Percentiles rank a stretch among this genome's conserved stretches.
Evolutionary conservation across 2,113 vertebrate genomes (phyloP).

Genomic region (Leucoraja erinaceus): DNA sequence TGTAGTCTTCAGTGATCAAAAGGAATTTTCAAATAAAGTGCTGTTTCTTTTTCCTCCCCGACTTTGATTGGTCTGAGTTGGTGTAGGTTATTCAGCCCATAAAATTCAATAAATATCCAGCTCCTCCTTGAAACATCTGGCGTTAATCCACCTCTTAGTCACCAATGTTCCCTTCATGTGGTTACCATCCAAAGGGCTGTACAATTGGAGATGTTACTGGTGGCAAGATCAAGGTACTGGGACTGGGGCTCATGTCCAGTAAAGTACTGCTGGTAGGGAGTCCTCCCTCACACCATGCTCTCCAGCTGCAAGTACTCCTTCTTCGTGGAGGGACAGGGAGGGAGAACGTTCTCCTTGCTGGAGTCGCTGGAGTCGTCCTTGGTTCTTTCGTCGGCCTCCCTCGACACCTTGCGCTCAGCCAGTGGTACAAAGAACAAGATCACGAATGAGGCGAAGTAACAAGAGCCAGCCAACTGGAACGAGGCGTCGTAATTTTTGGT

Average conservation of each 20-base stretch:
- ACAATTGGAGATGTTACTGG: not conserved
- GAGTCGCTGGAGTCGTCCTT: not conserved
- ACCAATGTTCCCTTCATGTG: not conserved
- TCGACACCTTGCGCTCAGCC: conserved; percentile 22
- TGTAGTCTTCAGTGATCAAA: not conserved
- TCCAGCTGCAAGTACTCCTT: not conserved
- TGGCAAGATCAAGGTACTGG: not conserved
- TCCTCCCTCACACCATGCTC: not conserved
- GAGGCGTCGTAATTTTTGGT: conserved; percentile 36
- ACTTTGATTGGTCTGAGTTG: not conserved
- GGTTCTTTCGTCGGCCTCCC: not conserved
- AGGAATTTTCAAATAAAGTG: conserved; percentile 22
- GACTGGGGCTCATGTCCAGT: not conserved
- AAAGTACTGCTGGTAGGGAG: not conserved
- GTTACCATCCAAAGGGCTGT: not conserved
- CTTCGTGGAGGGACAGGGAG: not conserved
- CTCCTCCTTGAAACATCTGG: too few species aligned
- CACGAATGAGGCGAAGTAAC: conserved; percentile 13
- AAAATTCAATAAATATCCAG: not conserved
- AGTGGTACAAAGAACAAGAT: conserved; percentile 28
- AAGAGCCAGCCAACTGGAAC: conserved; percentile 34
- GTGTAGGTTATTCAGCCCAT: not conserved
- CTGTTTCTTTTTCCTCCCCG: not conserved
- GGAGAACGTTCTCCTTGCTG: too few species aligned
- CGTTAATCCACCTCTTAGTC: not conserved